Base-by-base conservation (phyloP, 2,113 vertebrate genomes). In the Macquaria ambigua region DNA sequence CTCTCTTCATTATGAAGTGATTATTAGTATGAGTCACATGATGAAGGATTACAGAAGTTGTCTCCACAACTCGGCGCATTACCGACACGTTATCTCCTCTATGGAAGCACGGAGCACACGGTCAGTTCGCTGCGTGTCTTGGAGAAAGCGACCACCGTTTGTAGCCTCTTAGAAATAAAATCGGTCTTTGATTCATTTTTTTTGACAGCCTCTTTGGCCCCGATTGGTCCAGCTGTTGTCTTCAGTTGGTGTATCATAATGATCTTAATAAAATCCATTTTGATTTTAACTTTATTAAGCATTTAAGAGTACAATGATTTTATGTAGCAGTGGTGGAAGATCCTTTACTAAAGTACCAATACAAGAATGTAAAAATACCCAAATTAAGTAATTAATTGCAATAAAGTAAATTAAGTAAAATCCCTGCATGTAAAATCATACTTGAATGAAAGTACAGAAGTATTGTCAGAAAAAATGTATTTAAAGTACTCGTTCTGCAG, bases 11-110 rank as follows among this genome's bases (percentile, higher is more conserved):
- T 69, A 93, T 87, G 48, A 82, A 83, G 86, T 91, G 93, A 93
- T 93, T 93, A 95, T 92, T 92, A 91, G 85, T 92, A 92, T 93
- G 93, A 89, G 93, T 94, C 94, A 94, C 93, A 78, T 90, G 93
- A 88, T 69, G 79, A 70, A 70, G 94, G 94, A 94, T 95, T 94
- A 91, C 46, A 64, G 34, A 77, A 86, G 79, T 90, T 90, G 83
- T 89, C 93, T 91, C 83, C 89, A 90, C 84, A 89, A 81, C 90
- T 89, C 83, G 20, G 77, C 68, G 76, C 76, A 81, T 88, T 90
- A 86, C 67, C 18, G 59, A 23, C 25, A 34, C 88, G 0, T 87
- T 81, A 82, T 84, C 86, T 87, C 83, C 75, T 76, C 59, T 52
- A 16, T 23, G 61, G 50, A 0, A 46, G 12, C 12, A 6, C 41